A percentile compares a stretch with the other conserved stretches of the same genome.
These are phyloP conservation scores for Crotophaga sulcirostris DNA, from an alignment of 2,113 vertebrate species.

Conservation along the genomic window DNA sequence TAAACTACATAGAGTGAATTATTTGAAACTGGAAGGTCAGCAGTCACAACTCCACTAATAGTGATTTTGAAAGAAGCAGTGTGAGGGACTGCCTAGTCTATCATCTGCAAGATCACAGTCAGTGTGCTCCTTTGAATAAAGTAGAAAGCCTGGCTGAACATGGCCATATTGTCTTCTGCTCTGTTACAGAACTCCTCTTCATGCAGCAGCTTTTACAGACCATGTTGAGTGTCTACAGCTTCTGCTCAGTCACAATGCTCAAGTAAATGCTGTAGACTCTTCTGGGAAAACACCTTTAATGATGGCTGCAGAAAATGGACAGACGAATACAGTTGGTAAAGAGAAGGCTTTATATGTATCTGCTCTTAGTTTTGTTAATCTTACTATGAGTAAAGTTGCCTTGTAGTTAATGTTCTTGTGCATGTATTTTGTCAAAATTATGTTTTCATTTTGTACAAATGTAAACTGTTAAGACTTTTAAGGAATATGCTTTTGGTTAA, in stretches of 20 bases:
- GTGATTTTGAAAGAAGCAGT: not conserved
- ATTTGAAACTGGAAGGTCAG: not conserved
- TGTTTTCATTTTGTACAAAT: conserved; percentile 12
- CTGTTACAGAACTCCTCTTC: conserved; percentile 88
- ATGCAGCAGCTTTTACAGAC: conserved; percentile 97
- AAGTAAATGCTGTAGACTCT: conserved; percentile 88
- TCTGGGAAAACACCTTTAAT: conserved; percentile 95
- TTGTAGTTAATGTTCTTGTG: not conserved
- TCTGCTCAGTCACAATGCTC: conserved; percentile 93
- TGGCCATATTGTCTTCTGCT: not conserved
- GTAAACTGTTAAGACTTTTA: conserved; percentile 1
- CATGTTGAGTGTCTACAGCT: conserved; percentile 98
- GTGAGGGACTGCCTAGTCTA: not conserved
- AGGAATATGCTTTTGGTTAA: conserved; percentile 46
- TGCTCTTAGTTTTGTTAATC: not conserved
- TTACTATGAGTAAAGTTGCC: not conserved
- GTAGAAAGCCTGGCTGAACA: not conserved
- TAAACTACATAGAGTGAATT: not conserved
- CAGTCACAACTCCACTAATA: not conserved
- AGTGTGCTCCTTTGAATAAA: not conserved
- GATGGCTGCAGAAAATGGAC: conserved; percentile 98
- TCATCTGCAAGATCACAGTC: not conserved
- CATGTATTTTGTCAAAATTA: not conserved
- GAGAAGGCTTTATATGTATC: not conserved
- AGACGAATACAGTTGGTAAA: conserved; percentile 96